phyloP scores from a whole-genome alignment of 2,888 invertebrate genomes.

The Dryobota labecula region DNA sequence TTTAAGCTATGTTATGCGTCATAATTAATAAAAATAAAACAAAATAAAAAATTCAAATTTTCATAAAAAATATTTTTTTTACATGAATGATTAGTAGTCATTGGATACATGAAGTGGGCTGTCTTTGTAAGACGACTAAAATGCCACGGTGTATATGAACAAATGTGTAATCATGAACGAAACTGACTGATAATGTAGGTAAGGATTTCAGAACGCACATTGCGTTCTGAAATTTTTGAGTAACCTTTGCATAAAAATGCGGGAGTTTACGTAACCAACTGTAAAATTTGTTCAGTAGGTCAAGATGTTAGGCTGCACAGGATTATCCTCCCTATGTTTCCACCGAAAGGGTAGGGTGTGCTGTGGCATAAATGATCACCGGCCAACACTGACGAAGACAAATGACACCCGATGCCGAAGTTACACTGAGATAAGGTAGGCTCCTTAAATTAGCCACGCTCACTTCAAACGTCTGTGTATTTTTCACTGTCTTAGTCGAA shows the following conservation, averaged over 20 bases:
- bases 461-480: slow-evolving; percentile 83
- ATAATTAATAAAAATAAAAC: too few species aligned
- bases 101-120: too few species aligned
- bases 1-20: too few species aligned
- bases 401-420: slow-evolving; percentile 89
- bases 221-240: not conserved
- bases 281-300: slow-evolving; percentile 30
- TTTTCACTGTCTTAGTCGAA: slow-evolving; percentile 83
- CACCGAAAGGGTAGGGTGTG: slow-evolving; percentile 89
- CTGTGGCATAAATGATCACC: slow-evolving; percentile 91
- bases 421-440: slow-evolving; percentile 90
- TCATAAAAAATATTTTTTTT: too few species aligned
- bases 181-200: not conserved
- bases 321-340: slow-evolving; percentile 68
- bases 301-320: slow-evolving; percentile 37
- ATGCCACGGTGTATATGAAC: too few species aligned
- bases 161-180: too few species aligned
- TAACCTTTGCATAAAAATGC: not conserved
- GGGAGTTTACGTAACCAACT: not conserved
- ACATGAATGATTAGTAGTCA: too few species aligned
- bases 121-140: too few species aligned
- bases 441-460: slow-evolving; percentile 89
- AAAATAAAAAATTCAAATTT: too few species aligned
- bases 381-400: slow-evolving; percentile 90
- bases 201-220: not conserved